phyloP scores from a whole-genome alignment of 2,888 invertebrate species.

The Agonum fuliginosum region DNA sequence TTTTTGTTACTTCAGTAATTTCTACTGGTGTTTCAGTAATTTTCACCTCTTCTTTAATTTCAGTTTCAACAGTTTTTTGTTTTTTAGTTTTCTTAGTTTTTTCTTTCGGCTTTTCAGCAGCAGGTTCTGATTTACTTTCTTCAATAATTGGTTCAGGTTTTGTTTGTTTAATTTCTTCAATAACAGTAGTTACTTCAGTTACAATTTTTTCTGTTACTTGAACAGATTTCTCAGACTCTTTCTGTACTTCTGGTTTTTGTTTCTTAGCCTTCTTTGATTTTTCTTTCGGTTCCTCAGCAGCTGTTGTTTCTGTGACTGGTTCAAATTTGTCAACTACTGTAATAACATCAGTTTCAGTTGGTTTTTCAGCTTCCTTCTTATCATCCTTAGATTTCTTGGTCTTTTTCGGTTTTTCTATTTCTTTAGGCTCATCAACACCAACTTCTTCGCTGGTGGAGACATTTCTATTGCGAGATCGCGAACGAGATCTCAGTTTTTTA shows the following conservation, averaged over 20 bases:
- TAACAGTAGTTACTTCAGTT: background rate
- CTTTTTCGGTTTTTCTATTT: constrained; percentile 4
- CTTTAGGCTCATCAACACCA: background rate
- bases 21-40: background rate
- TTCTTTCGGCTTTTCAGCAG: constrained; percentile 2
- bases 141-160: constrained; percentile 15
- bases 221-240: background rate
- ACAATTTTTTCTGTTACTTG: background rate
- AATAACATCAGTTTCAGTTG: background rate
- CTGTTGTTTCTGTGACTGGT: background rate
- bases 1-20: background rate
- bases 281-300: background rate
- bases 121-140: background rate
- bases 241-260: constrained; percentile 23
- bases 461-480: constrained; percentile 32
- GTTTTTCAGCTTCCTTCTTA: background rate
- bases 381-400: background rate
- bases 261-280: constrained; percentile 47
- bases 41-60: background rate
- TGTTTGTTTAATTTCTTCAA: constrained; percentile 1
- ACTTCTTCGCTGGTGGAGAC: constrained; percentile 21
- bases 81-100: constrained; percentile 24
- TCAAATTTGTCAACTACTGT: background rate
- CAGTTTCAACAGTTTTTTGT: background rate
- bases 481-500: constrained; percentile 38